Percentiles rank a stretch among this genome's conserved stretches.
Conservation (phyloP, 2,888 invertebrate genomes). For the Drosophila hamatofila region DNA sequence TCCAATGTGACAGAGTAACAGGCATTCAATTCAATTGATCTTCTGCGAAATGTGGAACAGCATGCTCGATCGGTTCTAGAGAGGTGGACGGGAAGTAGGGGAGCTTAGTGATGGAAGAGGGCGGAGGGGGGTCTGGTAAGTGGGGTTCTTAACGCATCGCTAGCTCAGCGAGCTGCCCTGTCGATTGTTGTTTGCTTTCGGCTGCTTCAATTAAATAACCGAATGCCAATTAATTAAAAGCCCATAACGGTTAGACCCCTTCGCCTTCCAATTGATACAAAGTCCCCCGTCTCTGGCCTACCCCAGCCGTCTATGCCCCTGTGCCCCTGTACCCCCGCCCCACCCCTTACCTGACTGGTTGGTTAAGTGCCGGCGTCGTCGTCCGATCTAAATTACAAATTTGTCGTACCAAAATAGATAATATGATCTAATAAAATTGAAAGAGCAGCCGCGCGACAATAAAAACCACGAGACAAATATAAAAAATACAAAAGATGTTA, state of each 20-base stretch:
- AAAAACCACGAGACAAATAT: slow-evolving; percentile 62
- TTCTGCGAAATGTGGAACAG: slow-evolving; percentile 29
- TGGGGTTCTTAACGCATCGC: slow-evolving; percentile 57
- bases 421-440: slow-evolving; percentile 78
- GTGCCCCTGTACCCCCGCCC: too few species aligned
- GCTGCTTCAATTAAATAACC: slow-evolving; percentile 72
- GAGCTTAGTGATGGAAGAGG: too few species aligned
- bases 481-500: slow-evolving; percentile 35
- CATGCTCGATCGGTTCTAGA: slow-evolving; percentile 14
- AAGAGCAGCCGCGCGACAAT: slow-evolving; percentile 75
- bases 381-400: slow-evolving; percentile 76
- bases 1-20: slow-evolving; percentile 19
- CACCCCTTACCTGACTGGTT: slow-evolving; percentile 15
- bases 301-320: background rate
- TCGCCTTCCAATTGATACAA: background rate
- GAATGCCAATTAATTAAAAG: slow-evolving; percentile 78
- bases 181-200: slow-evolving; percentile 27
- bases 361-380: slow-evolving; percentile 44
- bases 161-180: slow-evolving; percentile 31
- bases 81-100: background rate
- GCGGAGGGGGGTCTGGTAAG: background rate
- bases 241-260: slow-evolving; percentile 66
- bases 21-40: slow-evolving; percentile 50
- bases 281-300: background rate
- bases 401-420: slow-evolving; percentile 78